Conservation (phyloP, 1,140 invertebrate genomes). For the Pseudomyrmex cubaensis region DNA sequence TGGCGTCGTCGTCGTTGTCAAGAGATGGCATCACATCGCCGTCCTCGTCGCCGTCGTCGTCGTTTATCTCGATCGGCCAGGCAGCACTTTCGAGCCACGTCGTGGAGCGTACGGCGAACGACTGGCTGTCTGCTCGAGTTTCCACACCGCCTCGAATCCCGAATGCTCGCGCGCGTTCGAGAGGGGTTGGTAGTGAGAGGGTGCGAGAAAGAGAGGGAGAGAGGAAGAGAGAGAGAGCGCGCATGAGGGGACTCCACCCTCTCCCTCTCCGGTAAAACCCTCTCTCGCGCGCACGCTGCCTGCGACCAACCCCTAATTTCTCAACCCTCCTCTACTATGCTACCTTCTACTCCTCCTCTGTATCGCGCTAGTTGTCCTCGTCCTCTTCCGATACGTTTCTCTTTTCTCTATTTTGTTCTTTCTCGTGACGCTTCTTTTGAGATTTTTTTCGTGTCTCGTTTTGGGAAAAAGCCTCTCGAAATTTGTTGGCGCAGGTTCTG, state of each 20-base stretch:
- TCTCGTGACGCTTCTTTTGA: constrained; percentile 36
- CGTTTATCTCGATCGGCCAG: constrained; percentile 53
- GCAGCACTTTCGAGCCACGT: constrained; percentile 74
- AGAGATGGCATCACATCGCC: constrained; percentile 52
- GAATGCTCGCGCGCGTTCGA: constrained; percentile 73
- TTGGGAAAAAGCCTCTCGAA: constrained; percentile 36
- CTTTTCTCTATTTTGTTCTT: constrained; percentile 22
- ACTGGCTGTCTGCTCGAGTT: constrained; percentile 82
- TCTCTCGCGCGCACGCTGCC: constrained; percentile 71
- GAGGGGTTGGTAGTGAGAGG: constrained; percentile 67
- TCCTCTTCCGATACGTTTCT: constrained; percentile 17
- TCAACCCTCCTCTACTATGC: constrained; percentile 55
- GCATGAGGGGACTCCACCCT: constrained; percentile 60
- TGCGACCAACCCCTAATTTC: constrained; percentile 70
- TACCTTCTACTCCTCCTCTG: constrained; percentile 42
- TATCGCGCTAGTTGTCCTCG: constrained; percentile 21
- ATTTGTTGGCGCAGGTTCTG: constrained; percentile 44
- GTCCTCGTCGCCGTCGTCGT: constrained; percentile 58
- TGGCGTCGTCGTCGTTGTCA: constrained; percentile 4
- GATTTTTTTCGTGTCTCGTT: constrained; percentile 8
- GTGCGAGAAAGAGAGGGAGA: constrained; percentile 60
- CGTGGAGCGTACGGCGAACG: constrained; percentile 84
- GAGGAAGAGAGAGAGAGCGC: constrained; percentile 40
- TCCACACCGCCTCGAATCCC: constrained; percentile 78
- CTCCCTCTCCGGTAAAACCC: constrained; percentile 44